Conservation (phyloP, 2,797 vertebrate species). For the Percopsis omiscomaycus region DNA sequence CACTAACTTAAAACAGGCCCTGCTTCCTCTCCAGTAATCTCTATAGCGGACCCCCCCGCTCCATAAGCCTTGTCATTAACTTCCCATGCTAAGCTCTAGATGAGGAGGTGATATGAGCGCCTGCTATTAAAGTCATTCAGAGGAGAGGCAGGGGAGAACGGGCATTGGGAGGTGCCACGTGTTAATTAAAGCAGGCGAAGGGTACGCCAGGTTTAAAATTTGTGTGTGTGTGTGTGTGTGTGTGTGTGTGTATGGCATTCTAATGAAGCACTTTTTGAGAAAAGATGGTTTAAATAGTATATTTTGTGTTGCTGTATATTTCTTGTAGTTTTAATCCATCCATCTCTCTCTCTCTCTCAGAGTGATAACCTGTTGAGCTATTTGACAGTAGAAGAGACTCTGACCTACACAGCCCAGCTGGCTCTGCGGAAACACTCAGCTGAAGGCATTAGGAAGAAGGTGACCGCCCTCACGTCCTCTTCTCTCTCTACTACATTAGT, state of each 20-base stretch:
- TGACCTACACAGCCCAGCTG: constrained; percentile 88
- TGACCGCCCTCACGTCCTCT: constrained; percentile 43
- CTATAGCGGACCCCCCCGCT: constrained; percentile 64
- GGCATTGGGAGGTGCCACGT: constrained; percentile 51
- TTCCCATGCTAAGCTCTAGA: constrained; percentile 68
- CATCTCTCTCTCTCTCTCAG: constrained; percentile 60
- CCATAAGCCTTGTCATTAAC: constrained; percentile 79
- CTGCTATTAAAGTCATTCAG: constrained; percentile 75
- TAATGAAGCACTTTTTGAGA: neutral
- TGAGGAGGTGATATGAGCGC: constrained; percentile 69
- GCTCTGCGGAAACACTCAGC: constrained; percentile 78
- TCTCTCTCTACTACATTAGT: neutral
- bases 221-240: neutral
- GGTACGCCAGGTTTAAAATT: constrained; percentile 44
- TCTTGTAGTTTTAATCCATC: neutral
- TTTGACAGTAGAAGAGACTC: constrained; percentile 89
- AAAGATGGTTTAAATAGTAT: neutral
- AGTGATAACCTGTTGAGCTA: constrained; percentile 88
- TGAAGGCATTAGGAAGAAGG: constrained; percentile 84
- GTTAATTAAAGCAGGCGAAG: constrained; percentile 65
- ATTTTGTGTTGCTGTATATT: neutral
- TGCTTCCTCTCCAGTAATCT: constrained; percentile 71
- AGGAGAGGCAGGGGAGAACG: constrained; percentile 57
- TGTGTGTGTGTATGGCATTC: too few relatives aligned
- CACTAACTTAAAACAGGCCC: constrained; percentile 59